Evolutionary conservation across 2,113 vertebrate genomes (phyloP).

Genomic region (Poeciliopsis occidentalis): DNA sequence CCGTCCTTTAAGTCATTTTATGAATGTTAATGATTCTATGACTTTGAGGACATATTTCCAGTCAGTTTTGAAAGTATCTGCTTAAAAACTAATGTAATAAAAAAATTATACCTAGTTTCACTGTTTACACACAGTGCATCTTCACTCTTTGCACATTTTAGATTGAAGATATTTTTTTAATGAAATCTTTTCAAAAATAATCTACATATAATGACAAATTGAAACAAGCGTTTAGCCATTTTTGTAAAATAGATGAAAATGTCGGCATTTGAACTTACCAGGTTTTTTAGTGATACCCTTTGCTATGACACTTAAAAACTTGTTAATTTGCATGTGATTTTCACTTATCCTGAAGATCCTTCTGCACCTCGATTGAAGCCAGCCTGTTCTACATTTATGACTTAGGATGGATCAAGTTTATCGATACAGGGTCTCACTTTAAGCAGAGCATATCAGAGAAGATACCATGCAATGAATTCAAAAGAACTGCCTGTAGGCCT

Average conservation of each 20-base stretch:
- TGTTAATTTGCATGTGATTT: too few species aligned
- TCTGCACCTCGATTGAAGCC: background rate
- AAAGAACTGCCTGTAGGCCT: background rate
- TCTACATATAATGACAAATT: too few species aligned
- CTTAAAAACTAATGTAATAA: background rate
- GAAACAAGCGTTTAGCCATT: too few species aligned
- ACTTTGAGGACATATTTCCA: background rate
- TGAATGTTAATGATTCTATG: background rate
- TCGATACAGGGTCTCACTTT: background rate
- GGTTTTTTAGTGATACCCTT: too few species aligned
- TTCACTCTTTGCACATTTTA: background rate
- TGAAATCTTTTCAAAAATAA: background rate
- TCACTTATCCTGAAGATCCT: too few species aligned
- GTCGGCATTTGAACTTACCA: too few species aligned
- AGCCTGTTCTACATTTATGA: background rate
- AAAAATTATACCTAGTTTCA: too few species aligned
- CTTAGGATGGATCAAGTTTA: background rate
- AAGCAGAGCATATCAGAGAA: background rate
- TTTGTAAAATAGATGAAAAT: too few species aligned
- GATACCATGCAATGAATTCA: background rate
- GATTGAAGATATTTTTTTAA: background rate
- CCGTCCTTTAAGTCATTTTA: background rate
- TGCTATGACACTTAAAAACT: too few species aligned
- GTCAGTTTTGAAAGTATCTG: background rate
- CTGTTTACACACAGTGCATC: background rate